Conservation (phyloP, 2,797 vertebrate genomes). For the Momotus momota region DNA sequence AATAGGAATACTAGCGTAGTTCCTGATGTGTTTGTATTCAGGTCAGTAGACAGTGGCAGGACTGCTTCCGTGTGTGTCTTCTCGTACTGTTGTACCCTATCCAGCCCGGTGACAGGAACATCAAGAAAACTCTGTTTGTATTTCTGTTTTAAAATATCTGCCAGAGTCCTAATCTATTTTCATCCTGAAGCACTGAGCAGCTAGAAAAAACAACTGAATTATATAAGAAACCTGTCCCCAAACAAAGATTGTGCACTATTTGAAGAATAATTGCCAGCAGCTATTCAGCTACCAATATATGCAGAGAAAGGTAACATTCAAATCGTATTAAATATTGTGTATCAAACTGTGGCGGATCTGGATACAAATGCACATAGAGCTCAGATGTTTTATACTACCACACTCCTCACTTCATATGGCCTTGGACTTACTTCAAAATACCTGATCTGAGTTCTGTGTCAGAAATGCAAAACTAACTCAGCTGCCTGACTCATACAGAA, state of each 20-base stretch:
- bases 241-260: background rate
- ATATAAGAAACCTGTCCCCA: background rate
- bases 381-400: background rate
- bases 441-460: rapidly evolving
- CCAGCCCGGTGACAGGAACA: background rate
- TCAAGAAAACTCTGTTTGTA: constrained; percentile 32
- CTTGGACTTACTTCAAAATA: background rate
- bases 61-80: background rate
- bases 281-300: background rate
- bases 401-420: background rate
- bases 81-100: background rate
- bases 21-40: constrained; percentile 45
- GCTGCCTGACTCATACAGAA: background rate
- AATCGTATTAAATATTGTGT: background rate
- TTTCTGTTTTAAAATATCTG: constrained; percentile 37
- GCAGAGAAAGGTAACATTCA: background rate
- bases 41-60: background rate
- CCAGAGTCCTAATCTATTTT: background rate
- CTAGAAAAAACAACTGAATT: background rate
- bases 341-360: background rate
- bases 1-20: background rate
- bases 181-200: background rate
- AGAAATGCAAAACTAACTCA: background rate
- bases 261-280: constrained; percentile 18
- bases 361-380: background rate